Evolutionary conservation across 1,140 invertebrate genomes (phyloP), one percentile per base, ranked within the genome.

Genomic region (Saccostrea echinata): DNA sequence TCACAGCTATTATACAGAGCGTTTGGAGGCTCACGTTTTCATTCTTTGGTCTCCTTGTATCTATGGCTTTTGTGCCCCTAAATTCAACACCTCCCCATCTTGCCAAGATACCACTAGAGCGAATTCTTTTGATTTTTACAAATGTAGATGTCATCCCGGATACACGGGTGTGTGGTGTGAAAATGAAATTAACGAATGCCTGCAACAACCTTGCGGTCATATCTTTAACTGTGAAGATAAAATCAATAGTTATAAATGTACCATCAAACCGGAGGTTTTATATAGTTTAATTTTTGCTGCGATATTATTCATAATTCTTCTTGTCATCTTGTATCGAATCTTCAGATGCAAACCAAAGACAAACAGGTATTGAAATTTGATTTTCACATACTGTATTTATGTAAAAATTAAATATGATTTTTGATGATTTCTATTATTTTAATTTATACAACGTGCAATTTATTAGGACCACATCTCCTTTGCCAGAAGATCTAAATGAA

Each of bases 101-200:
- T 84, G 83, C 21, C 27, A 84, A 8, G 83, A 84, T 35, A 35
- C 11, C 9, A 30, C 55, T 0, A n/a, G 83, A 57, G 52, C 83
- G 11, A 16, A 27, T 12, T 53, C 52, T 3, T 84, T 84, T 61
- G 83, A 55, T 84, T 35, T 11, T 11, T 84, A 53, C 30, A 33
- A 35, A 21, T 84, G 83, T 27, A 33, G 6, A 8, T 84, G 83
- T 55, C 3, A 55, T 21, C 83, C 83, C 3, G 83, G 83, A 57
- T 84, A 84, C 53, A 2, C 27, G 24, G 83, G 83, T 6, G 53
- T 51, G 24, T 84, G 83, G 83, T 84, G 83, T 61, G 52, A 84
- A 61, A 84, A n/a, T 33, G 83, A 84, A 27, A 61, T 84, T n/a
- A 16, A 84, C 24, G 83, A 84, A 61, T 84, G 83, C 33, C 16